Conservation (phyloP, 2,113 vertebrate species). For the Leucopternis melanops region DNA sequence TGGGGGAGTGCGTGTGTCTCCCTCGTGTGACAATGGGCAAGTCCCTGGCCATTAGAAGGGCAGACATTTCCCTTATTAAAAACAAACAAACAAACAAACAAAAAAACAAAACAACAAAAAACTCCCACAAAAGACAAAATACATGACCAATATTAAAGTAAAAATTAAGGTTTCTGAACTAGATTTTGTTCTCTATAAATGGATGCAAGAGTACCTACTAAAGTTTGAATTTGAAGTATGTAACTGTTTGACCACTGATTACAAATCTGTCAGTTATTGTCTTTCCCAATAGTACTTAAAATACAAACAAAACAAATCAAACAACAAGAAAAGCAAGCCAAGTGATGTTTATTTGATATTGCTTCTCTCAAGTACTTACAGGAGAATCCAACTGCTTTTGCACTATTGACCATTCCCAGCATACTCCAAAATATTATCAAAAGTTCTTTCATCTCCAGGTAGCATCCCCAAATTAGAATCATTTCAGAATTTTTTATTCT, state of each 20-base stretch:
- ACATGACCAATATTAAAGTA: not conserved
- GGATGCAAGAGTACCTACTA: not conserved
- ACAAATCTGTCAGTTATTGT: not conserved
- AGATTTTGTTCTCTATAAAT: not conserved
- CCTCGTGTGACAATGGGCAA: too few relatives aligned
- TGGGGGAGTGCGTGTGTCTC: too few relatives aligned
- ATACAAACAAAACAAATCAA: not conserved
- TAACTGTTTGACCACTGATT: not conserved
- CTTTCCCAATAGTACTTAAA: not conserved
- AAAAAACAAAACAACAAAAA: not conserved
- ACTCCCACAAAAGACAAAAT: not conserved
- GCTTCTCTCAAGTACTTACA: not conserved
- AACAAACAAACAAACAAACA: not conserved
- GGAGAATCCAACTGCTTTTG: not conserved
- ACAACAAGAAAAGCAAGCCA: not conserved
- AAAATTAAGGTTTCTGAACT: not conserved
- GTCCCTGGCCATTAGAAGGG: too few relatives aligned
- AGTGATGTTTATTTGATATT: not conserved
- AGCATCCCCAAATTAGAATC: not conserved
- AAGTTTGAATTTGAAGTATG: not conserved
- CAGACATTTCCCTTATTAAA: not conserved
- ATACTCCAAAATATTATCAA: not conserved
- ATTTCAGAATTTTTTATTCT: not conserved
- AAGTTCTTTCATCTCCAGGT: not conserved
- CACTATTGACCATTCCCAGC: not conserved